Evolutionary conservation across 2,113 vertebrate species (phyloP), one percentile per base, ranked within the genome.

Genomic region (Mesitornis unicolor): DNA sequence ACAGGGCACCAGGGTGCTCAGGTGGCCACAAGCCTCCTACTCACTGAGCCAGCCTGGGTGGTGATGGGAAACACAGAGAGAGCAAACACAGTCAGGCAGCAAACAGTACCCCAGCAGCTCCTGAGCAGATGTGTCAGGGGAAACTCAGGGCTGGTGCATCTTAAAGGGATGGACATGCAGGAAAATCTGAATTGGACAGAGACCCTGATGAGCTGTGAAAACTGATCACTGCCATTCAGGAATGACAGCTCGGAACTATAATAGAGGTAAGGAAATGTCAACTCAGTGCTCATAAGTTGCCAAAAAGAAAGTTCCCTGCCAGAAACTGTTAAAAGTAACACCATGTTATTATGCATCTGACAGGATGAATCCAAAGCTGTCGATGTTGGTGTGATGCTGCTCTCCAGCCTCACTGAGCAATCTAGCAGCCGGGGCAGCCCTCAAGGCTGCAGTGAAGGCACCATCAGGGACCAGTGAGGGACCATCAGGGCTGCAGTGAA

Each of bases 301-400:
- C 8, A 4, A 36, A 71, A 59, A 76, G 24, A 38, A 80, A 50
- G 43, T 42, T 69, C 13, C 12, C 21, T 54, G 40, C 24, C 10
- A 77, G 59, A 20, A 53, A 15, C 1, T 7, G 13, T 77, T 40
- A 29, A 8, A 25, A 54, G 45, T 22, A 76, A 2, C 53, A 3
- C 11, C 7, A 4, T 17, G 36, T 8, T 13, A 2, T 10, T 5
- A 2, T 13, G 31, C n/a, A 22, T 1, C 22, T 11, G 48, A 17
- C 1, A 16, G 25, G 90, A 16, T 3, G 31, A n/a, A 16, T 4
- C 29, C 67, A 11, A n/a, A 26, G 26, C 51, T 9, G 31, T 31
- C 0, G 0, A 29, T 22, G 45, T 5, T 4, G 0, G 11, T 15
- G 31, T 2, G 4, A 7, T 11, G 45, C 28, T 2, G 4, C 31